Evolutionary conservation across 2,888 invertebrate species (phyloP).

Genomic region (Netelia virgata): DNA sequence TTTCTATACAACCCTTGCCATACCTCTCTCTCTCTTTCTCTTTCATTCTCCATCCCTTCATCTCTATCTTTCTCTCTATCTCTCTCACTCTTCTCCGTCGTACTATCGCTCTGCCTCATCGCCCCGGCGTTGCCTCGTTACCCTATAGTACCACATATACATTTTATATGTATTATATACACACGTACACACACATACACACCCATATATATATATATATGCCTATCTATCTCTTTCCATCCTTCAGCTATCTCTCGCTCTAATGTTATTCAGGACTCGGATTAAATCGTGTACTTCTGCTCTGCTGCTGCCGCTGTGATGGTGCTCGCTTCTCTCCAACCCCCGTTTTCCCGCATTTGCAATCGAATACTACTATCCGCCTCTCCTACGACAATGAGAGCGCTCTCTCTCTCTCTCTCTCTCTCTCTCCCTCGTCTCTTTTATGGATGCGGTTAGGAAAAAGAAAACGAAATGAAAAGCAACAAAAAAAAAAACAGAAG

Average conservation of each 20-base stretch:
- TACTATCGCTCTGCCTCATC: conserved; percentile 37
- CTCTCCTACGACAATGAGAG: conserved; percentile 66
- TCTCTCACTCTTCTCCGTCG: conserved; percentile 54
- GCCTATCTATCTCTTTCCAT: conserved; percentile 53
- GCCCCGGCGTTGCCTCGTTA: conserved; percentile 50
- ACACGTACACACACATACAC: not conserved
- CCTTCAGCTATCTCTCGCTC: conserved; percentile 71
- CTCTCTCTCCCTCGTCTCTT: conserved; percentile 64
- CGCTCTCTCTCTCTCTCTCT: conserved; percentile 27
- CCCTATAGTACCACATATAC: conserved; percentile 27
- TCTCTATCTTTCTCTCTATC: conserved; percentile 1
- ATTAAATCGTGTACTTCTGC: conserved; percentile 79
- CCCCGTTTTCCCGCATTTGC: conserved; percentile 69
- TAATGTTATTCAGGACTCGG: conserved; percentile 80
- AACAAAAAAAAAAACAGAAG: not conserved
- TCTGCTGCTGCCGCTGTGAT: conserved; percentile 54
- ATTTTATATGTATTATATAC: not conserved
- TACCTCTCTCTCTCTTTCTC: conserved; percentile 67
- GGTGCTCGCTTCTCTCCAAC: conserved; percentile 21
- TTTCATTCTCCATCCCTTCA: conserved; percentile 32
- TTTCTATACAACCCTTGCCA: conserved; percentile 45
- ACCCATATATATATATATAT: conserved; percentile 13
- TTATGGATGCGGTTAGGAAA: conserved; percentile 67
- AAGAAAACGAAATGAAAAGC: conserved; percentile 31
- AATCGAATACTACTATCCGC: conserved; percentile 70